These are phyloP conservation scores for Heterodera filipjevi DNA, from an alignment of 2,888 invertebrate species.

Conservation along the genomic window DNA sequence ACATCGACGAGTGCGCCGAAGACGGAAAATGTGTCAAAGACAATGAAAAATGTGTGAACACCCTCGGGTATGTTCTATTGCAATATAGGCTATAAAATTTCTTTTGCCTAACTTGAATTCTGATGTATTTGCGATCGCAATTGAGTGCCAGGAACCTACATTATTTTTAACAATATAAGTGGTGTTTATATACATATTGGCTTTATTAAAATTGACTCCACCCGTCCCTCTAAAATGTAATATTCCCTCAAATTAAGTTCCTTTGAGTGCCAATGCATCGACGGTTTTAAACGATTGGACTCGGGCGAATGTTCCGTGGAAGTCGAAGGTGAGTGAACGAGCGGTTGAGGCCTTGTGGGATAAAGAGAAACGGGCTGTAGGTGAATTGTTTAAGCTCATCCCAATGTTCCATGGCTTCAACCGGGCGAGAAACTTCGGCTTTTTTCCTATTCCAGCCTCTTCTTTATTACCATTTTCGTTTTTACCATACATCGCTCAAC, in stretches of 20 bases:
- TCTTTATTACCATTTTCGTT: conserved; percentile 52
- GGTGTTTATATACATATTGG: no score
- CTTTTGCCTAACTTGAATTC: no score
- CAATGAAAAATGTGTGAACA: conserved; percentile 59
- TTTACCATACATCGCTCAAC: conserved; percentile 38
- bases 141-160: no score
- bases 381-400: conserved; percentile 47
- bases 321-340: conserved; percentile 54
- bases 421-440: conserved; percentile 52
- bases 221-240: no score
- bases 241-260: conserved; percentile 34
- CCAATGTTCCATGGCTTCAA: conserved; percentile 41
- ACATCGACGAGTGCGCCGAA: conserved; percentile 54
- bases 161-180: no score
- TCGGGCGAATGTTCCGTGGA: conserved; percentile 55
- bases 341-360: not conserved
- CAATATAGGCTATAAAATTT: no score
- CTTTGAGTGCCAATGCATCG: conserved; percentile 55
- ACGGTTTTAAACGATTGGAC: conserved; percentile 54
- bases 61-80: conserved; percentile 43
- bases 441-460: conserved; percentile 51
- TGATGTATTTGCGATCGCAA: no score
- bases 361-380: conserved; percentile 1
- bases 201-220: no score
- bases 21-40: conserved; percentile 45